A percentile compares a stretch with the other conserved stretches of the same genome.
Conservation (phyloP, 2,113 vertebrate genomes). For the Ariopsis seemanni region DNA sequence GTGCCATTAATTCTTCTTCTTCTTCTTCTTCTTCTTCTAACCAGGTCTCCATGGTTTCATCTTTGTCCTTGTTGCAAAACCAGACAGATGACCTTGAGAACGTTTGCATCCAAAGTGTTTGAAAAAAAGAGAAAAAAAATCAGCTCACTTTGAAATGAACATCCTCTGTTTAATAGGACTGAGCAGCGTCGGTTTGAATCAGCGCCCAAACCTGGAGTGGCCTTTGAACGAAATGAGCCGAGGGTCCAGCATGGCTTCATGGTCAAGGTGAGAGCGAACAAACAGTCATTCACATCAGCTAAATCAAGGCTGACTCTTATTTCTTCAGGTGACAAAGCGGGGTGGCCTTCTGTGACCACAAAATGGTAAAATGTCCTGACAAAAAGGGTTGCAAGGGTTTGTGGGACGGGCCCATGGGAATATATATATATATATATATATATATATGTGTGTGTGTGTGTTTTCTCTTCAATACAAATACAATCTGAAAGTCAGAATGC, state of each 20-base stretch:
- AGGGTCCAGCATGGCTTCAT: conserved; percentile 42
- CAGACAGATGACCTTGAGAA: conserved; percentile 63
- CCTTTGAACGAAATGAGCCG: conserved; percentile 51
- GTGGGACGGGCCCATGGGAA: conserved; percentile 34
- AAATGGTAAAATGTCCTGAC: conserved; percentile 59
- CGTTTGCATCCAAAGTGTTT: conserved; percentile 45
- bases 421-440: background rate
- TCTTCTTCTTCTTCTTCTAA: background rate
- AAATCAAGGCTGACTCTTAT: conserved; percentile 75
- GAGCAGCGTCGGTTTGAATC: conserved; percentile 61
- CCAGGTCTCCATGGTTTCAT: too few species aligned
- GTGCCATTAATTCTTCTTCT: background rate
- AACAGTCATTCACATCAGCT: conserved; percentile 64
- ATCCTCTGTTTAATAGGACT: conserved; percentile 65
- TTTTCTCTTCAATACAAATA: background rate
- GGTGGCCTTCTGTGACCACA: conserved; percentile 47
- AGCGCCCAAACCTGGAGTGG: conserved; percentile 61
- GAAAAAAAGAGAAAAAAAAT: conserved; percentile 47
- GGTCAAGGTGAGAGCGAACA: conserved; percentile 67
- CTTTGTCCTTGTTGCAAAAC: conserved; percentile 54
- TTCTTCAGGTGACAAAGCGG: conserved; percentile 64
- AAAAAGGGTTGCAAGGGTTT: conserved; percentile 34
- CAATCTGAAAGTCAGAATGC: background rate
- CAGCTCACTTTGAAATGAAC: conserved; percentile 56
- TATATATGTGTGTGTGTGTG: background rate